Conservation (phyloP, 2,797 vertebrate genomes). For the Helarctos malayanus region DNA sequence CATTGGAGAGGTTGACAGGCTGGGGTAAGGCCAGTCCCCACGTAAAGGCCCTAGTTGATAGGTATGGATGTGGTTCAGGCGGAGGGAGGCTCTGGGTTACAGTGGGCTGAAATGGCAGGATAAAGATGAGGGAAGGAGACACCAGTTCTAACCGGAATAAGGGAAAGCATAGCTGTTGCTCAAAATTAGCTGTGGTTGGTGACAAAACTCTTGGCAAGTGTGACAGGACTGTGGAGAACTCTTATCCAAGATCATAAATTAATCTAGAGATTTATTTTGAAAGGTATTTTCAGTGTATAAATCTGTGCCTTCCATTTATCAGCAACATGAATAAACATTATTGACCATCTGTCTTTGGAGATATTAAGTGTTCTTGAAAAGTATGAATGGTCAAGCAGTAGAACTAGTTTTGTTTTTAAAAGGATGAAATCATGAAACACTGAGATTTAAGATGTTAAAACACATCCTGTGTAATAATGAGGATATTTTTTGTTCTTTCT, state of each 20-base stretch:
- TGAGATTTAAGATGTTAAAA: background rate
- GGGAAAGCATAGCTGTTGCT: background rate
- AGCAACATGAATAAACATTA: background rate
- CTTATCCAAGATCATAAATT: background rate
- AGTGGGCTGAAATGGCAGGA: background rate
- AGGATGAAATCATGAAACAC: background rate
- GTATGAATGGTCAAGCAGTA: background rate
- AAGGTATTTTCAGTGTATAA: background rate
- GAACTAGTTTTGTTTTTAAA: background rate
- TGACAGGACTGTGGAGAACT: slow-evolving; percentile 6
- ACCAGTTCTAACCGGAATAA: background rate
- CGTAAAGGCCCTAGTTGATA: background rate
- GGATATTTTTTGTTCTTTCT: background rate
- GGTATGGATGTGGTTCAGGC: background rate
- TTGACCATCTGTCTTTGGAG: background rate
- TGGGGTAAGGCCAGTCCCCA: too few relatives aligned
- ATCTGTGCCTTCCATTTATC: background rate
- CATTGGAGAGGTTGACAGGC: background rate
- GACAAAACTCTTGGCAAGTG: background rate
- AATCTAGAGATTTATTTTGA: slow-evolving; percentile 27
- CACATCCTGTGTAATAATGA: background rate
- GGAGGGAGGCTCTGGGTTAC: background rate
- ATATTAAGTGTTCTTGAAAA: slow-evolving; percentile 10
- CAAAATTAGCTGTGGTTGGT: background rate
- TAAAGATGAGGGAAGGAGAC: background rate